Percentiles rank a stretch among this genome's conserved stretches.
These are phyloP conservation scores for Urocynchramus pylzowi DNA, from an alignment of 2,113 vertebrate species.

Conservation along the genomic window DNA sequence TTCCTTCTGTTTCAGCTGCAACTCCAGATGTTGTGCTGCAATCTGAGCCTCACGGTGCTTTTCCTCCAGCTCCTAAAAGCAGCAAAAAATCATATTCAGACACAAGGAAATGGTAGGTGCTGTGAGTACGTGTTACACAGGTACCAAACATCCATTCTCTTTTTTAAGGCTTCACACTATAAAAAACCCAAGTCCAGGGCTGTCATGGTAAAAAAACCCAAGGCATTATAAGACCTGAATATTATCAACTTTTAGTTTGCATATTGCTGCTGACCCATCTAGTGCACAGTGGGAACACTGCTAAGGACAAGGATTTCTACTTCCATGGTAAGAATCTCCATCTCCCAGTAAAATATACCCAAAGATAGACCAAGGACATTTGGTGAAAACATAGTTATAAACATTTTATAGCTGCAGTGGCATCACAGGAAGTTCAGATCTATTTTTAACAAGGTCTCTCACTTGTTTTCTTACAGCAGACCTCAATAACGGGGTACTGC, in stretches of 20 bases:
- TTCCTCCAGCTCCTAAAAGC: conserved; percentile 89
- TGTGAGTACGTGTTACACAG: background rate
- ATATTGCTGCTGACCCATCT: background rate
- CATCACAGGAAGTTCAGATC: background rate
- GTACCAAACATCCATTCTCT: background rate
- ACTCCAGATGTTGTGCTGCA: conserved; percentile 87
- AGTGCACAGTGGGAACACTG: background rate
- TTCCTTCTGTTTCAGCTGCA: conserved; percentile 94
- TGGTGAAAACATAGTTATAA: conserved; percentile 20
- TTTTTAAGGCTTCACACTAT: background rate
- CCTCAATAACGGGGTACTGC: background rate
- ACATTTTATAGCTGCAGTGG: background rate
- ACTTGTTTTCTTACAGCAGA: conserved; percentile 12
- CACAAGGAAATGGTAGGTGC: background rate
- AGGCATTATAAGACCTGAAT: background rate
- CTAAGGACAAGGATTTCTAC: background rate
- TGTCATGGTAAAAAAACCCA: background rate
- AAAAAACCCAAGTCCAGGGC: background rate
- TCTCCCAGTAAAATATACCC: background rate
- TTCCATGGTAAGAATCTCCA: background rate
- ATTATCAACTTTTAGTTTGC: background rate
- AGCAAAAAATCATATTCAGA: conserved; percentile 38
- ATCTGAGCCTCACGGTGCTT: conserved; percentile 89
- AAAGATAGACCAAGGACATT: conserved; percentile 12
- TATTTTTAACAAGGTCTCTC: conserved; percentile 48